Conservation (phyloP, 2,113 vertebrate genomes). For the Lucifuga dentata region DNA sequence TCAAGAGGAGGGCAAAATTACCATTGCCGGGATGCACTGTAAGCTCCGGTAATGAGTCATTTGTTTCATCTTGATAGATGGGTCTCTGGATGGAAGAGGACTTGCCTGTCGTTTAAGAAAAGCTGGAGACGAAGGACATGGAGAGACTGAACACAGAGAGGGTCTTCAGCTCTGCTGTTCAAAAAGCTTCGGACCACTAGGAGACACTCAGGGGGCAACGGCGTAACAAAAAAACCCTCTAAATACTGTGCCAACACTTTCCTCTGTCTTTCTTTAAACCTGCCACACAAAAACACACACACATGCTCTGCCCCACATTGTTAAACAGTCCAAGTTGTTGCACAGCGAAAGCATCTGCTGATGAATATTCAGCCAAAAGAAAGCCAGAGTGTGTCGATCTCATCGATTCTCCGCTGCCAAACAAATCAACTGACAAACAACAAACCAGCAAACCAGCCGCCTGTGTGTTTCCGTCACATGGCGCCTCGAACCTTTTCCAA, state of each 20-base stretch:
- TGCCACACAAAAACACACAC: slow-evolving; percentile 27
- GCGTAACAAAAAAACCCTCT: slow-evolving; percentile 8
- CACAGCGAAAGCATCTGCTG: too few relatives aligned
- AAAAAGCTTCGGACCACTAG: background rate
- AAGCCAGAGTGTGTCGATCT: background rate
- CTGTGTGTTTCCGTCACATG: slow-evolving; percentile 29
- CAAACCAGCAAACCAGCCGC: background rate
- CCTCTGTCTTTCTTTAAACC: too few relatives aligned
- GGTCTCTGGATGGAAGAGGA: slow-evolving; percentile 55
- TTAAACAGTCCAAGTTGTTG: too few relatives aligned
- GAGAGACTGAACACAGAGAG: background rate
- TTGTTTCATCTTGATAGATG: slow-evolving; percentile 78
- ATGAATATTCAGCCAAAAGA: slow-evolving; percentile 63
- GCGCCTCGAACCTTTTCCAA: too few relatives aligned
- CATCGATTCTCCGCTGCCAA: slow-evolving; percentile 20
- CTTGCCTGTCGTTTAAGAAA: slow-evolving; percentile 40
- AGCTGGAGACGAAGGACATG: slow-evolving; percentile 33
- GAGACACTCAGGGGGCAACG: background rate
- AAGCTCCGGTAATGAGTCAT: slow-evolving; percentile 72
- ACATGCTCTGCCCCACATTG: slow-evolving; percentile 31
- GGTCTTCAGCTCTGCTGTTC: slow-evolving; percentile 19
- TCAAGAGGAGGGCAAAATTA: slow-evolving; percentile 74
- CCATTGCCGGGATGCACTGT: slow-evolving; percentile 70
- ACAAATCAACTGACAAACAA: too few relatives aligned
- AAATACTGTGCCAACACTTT: slow-evolving; percentile 16